Evolutionary conservation across 2,797 vertebrate genomes (phyloP), one percentile per base, ranked within the genome.

Genomic region (Numenius phaeopus): DNA sequence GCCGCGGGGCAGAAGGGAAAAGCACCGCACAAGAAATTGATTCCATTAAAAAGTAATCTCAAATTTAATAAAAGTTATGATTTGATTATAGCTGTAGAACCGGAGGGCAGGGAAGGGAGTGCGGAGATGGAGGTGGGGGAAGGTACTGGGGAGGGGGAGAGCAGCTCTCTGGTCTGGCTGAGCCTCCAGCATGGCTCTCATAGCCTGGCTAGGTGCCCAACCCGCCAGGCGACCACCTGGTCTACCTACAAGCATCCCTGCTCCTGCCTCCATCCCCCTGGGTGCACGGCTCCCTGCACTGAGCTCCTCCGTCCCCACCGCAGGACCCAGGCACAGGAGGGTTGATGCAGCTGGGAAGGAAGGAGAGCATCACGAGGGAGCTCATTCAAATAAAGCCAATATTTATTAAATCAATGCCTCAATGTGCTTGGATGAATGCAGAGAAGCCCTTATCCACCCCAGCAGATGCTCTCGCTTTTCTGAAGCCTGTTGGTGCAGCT

Each of bases 21-120:
- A 97, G 97, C 98, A 96, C 95, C 94, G 76, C 90, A 84, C 97
- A 97, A 98, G 98, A 98, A 98, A 98, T 98, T 98, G 98, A 98
- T 98, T 98, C 98, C 98, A 98, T 98, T 98, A 98, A 98, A 98
- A 98, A 98, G 98, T 98, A 98, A 98, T 98, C 98, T 98, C 97
- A 96, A 98, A 98, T 98, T 98, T 98, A 98, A 98, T 98, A 98
- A 98, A 98, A 98, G 98, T 98, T 98, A 98, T 97, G 97, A 98
- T 98, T 98, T 98, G 97, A 98, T 98, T 98, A 98, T 94, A 98
- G 96, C 97, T 15, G 75, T 39, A 96, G 97, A 98, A 98, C 97
- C 95, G 78, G 95, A 97, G 98, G 98, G 97, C 97, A 98, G 86
- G 93, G 90, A 65, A 96, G 70, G 73, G 65, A 94, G 90, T 11